Base-by-base conservation (phyloP, 2,113 vertebrate genomes). In the Oryzias curvinotus region DNA sequence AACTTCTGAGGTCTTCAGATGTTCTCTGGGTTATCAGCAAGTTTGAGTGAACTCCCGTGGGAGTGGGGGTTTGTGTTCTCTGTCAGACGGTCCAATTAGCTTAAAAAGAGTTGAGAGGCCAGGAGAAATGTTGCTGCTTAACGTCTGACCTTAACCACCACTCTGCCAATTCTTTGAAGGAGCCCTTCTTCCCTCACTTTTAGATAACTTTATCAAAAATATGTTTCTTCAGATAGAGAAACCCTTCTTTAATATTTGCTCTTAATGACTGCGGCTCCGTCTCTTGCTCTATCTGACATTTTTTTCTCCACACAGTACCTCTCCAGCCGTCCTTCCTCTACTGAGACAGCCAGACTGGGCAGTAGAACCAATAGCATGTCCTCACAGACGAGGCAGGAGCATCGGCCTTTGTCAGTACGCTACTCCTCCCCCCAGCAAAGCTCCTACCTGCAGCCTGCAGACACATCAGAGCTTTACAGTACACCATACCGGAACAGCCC, bases 331-430 rank as follows among this genome's bases (percentile, higher is more conserved):
- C 90, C 90, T 14, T 81, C 87, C 53, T 93, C 92, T 0, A 72
- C 50, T 1, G 90, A 92, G 62, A 89, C 83, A 0, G 57, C 81
- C n/a, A 81, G 69, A 5, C 81, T 89, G 49, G 90, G 91, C 7
- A 91, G 91, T 0, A 77, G 89, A 52, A 89, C 61, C 81, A 95
- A 93, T 70, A 71, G 87, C 60, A 77, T 92, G 7, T 94, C 89
- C 0, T 91, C 94, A 49, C 91, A 87, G 80, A 83, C 80, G 57
- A 92, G 78, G 51, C 79, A 83, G 0, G 72, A 85, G 8, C 79
- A 67, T 0, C 87, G 66, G 48, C 88, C 83, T 57, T 19, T 84
- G 44, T 90, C 91, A 3, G 67, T 73, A 5, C 83, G 81, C 62
- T 90, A 89, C 86, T 88, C 91, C 45, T 89, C 90, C 18, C 84